Percentiles rank a stretch among this genome's conserved stretches.
phyloP scores from a whole-genome alignment of 1,140 invertebrate species.

The Musca vetustissima region DNA sequence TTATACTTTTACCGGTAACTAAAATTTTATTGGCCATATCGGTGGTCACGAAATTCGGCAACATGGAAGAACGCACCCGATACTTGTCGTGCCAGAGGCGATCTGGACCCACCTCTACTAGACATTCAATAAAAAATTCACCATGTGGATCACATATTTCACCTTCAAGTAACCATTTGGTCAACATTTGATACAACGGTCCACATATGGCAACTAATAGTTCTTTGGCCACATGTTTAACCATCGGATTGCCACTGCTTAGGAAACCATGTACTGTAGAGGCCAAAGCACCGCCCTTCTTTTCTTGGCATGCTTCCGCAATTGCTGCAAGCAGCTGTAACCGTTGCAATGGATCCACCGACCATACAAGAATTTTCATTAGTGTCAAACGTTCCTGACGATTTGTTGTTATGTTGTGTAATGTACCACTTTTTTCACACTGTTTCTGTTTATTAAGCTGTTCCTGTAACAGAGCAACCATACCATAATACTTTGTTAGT shows the following conservation, averaged over 20 bases:
- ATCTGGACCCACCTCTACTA: slow-evolving; percentile 77
- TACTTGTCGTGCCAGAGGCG: slow-evolving; percentile 95
- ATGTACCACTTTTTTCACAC: slow-evolving; percentile 33
- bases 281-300: slow-evolving; percentile 83
- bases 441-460: slow-evolving; percentile 52
- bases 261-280: slow-evolving; percentile 81
- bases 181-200: slow-evolving; percentile 85
- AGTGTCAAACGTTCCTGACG: slow-evolving; percentile 68
- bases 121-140: slow-evolving; percentile 92
- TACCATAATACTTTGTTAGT: slow-evolving; percentile 83
- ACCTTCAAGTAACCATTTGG: slow-evolving; percentile 88
- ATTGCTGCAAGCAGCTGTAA: slow-evolving; percentile 81
- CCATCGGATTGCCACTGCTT: slow-evolving; percentile 78
- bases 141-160: slow-evolving; percentile 85
- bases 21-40: slow-evolving; percentile 80
- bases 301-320: slow-evolving; percentile 75
- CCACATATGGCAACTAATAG: slow-evolving; percentile 73
- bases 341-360: slow-evolving; percentile 74
- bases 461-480: slow-evolving; percentile 84
- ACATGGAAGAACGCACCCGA: slow-evolving; percentile 75
- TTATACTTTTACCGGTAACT: slow-evolving; percentile 91
- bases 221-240: slow-evolving; percentile 64
- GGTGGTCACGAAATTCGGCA: slow-evolving; percentile 76
- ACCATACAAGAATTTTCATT: slow-evolving; percentile 77
- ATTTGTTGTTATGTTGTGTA: slow-evolving; percentile 18